Percentiles rank a stretch among this genome's conserved stretches.
These are phyloP conservation scores for Pomatostomus ruficeps DNA, from an alignment of 2,113 vertebrate genomes.

Conservation along the genomic window DNA sequence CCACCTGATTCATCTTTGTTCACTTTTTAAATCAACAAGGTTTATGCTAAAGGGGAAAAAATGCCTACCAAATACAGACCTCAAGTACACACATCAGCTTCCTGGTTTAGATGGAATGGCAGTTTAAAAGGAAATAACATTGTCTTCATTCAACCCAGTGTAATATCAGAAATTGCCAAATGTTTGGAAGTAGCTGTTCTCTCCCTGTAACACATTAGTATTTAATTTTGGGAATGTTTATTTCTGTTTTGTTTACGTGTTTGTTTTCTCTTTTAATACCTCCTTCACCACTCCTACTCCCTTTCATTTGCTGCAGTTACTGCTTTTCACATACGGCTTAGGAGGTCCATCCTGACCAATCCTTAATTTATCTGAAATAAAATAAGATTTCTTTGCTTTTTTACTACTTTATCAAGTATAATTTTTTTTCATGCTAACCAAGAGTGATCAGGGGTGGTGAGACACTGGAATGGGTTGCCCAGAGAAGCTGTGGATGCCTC, in stretches of 20 bases:
- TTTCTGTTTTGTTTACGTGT: conserved; percentile 49
- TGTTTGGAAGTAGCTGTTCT: conserved; percentile 43
- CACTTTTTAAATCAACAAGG: conserved; percentile 63
- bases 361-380: background rate
- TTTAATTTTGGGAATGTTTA: conserved; percentile 31
- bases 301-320: conserved; percentile 23
- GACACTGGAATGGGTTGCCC: too few relatives aligned
- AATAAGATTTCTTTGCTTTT: background rate
- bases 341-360: background rate
- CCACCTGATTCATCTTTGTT: conserved; percentile 66
- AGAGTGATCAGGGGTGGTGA: background rate
- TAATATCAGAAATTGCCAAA: conserved; percentile 63
- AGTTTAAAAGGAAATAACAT: conserved; percentile 59
- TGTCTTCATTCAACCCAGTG: conserved; percentile 46
- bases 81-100: conserved; percentile 21
- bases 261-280: conserved; percentile 44
- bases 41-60: conserved; percentile 59
- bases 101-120: conserved; percentile 56
- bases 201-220: background rate
- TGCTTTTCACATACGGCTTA: background rate
- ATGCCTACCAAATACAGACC: conserved; percentile 54
- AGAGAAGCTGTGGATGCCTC: background rate
- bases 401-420: background rate
- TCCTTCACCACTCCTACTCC: conserved; percentile 31
- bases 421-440: background rate